Conservation (phyloP, 2,113 vertebrate genomes). For the Copsychus sechellarum region DNA sequence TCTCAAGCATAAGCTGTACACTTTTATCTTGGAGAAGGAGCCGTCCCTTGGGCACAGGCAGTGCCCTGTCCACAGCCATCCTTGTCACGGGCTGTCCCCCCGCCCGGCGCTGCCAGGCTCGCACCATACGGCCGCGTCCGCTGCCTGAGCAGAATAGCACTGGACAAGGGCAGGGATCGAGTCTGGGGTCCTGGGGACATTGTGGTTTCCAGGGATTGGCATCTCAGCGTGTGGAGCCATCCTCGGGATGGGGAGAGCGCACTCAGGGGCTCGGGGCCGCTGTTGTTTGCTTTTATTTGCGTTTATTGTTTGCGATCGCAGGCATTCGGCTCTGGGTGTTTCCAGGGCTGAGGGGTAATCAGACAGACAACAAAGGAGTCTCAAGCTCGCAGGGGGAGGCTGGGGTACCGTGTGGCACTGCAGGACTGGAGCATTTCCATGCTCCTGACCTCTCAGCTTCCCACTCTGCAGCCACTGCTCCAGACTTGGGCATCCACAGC, state of each 20-base stretch:
- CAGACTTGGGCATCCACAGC: not conserved
- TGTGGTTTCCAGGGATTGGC: constrained; percentile 16
- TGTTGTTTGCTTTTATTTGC: not conserved
- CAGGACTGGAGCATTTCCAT: not conserved
- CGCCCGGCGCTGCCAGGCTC: constrained; percentile 42
- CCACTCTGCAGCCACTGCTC: not conserved
- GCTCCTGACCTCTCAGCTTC: not conserved
- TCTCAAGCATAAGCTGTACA: constrained; percentile 64
- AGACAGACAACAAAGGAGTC: constrained; percentile 15
- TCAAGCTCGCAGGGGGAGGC: not conserved
- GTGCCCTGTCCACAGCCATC: constrained; percentile 67
- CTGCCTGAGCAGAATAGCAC: constrained; percentile 40
- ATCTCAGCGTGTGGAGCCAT: not conserved
- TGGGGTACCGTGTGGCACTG: not conserved
- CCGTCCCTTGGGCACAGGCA: constrained; percentile 54
- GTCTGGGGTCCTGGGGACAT: constrained; percentile 60
- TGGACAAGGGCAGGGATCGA: constrained; percentile 58
- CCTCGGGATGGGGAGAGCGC: not conserved
- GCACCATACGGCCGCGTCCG: not conserved
- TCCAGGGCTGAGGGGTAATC: not conserved
- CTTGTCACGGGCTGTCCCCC: constrained; percentile 43
- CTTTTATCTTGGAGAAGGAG: constrained; percentile 60
- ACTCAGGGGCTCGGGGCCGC: not conserved
- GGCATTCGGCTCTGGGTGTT: not conserved
- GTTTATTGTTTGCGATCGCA: not conserved